These are phyloP conservation scores for Meliscaeva auricollis DNA, from an alignment of 2,888 invertebrate species.

Conservation along the genomic window DNA sequence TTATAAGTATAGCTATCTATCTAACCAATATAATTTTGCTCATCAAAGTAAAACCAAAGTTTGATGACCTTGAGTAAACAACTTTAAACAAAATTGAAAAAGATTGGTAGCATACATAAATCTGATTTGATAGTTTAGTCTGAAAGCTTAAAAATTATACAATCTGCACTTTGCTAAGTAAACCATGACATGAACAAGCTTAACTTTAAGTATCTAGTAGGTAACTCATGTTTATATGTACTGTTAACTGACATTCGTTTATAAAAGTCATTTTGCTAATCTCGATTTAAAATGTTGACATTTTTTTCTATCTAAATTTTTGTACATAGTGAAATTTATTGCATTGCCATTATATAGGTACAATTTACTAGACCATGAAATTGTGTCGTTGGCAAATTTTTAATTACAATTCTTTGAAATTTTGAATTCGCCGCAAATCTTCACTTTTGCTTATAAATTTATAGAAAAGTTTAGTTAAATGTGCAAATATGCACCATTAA, in stretches of 20 bases:
- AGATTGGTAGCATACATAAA: background rate
- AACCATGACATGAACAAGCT: constrained; percentile 12
- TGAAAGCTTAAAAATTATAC: constrained; percentile 7
- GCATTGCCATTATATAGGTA: background rate
- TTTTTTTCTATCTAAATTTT: background rate
- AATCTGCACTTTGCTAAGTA: background rate
- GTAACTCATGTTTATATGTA: too few relatives aligned
- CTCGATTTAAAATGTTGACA: constrained; percentile 16
- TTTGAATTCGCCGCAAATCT: constrained; percentile 18
- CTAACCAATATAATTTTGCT: background rate
- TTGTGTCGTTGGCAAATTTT: constrained; percentile 51
- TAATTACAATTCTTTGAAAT: constrained; percentile 10
- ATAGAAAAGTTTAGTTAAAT: background rate
- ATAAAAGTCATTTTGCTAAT: background rate
- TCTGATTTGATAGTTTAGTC: background rate
- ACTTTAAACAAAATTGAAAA: background rate
- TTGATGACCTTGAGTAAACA: constrained; percentile 33
- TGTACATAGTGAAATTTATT: constrained; percentile 37
- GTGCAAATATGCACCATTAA: too few relatives aligned
- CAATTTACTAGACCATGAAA: constrained; percentile 67
- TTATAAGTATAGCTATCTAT: too few relatives aligned
- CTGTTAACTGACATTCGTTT: background rate
- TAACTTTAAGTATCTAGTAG: background rate
- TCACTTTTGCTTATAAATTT: background rate
- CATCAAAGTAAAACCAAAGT: too few relatives aligned